Conservation (phyloP, 1,140 invertebrate genomes). For the Venturia canescens region DNA sequence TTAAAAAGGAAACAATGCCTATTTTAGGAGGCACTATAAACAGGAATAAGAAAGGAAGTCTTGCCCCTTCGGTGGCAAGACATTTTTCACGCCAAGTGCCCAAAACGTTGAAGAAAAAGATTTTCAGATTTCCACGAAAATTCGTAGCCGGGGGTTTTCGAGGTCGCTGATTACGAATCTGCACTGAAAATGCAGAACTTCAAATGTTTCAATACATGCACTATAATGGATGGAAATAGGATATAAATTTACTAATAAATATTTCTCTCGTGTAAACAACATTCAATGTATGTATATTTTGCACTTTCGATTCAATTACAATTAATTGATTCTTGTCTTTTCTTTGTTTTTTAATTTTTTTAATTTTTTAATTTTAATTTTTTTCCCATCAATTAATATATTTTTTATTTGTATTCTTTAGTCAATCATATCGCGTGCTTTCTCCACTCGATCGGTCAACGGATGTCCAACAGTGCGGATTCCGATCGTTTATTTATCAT, state of each 20-base stretch:
- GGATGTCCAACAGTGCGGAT: neutral
- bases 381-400: too few relatives aligned
- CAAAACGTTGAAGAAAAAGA: too few relatives aligned
- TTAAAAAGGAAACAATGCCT: too few relatives aligned
- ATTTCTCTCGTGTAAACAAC: slow-evolving; percentile 58
- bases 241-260: slow-evolving; percentile 28
- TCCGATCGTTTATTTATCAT: neutral
- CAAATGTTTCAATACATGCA: neutral
- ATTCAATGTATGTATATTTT: slow-evolving; percentile 72
- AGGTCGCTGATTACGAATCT: too few relatives aligned
- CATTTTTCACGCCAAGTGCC: too few relatives aligned
- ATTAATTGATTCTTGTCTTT: slow-evolving; percentile 60
- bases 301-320: slow-evolving; percentile 70
- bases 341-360: neutral
- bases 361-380: too few relatives aligned
- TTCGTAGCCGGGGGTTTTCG: too few relatives aligned
- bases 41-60: too few relatives aligned
- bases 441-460: slow-evolving; percentile 4
- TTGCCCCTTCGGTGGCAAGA: too few relatives aligned
- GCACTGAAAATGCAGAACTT: too few relatives aligned
- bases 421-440: neutral
- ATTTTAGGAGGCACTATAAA: too few relatives aligned
- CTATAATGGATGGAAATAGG: neutral
- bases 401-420: slow-evolving; percentile 25
- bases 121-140: too few relatives aligned